Conservation (phyloP, 2,888 invertebrate species). For the Dusona sp. region DNA sequence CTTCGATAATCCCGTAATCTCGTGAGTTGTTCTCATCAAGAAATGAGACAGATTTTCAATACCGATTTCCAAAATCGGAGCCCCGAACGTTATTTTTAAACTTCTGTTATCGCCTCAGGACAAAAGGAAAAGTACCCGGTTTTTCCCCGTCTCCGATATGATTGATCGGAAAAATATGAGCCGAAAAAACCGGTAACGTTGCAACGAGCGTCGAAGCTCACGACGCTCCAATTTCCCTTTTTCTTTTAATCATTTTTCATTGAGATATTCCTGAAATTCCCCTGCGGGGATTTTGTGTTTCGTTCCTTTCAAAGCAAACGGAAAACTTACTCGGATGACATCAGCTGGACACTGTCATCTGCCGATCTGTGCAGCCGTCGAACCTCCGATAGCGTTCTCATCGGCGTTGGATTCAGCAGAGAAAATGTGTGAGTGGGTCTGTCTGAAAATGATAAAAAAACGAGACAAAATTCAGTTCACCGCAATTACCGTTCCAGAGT, state of each 20-base stretch:
- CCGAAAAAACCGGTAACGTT: background rate
- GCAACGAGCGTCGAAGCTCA: conserved; percentile 10
- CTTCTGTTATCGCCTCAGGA: background rate
- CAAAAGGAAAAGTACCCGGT: background rate
- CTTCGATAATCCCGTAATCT: conserved; percentile 1
- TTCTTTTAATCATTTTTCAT: background rate
- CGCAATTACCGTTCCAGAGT: background rate
- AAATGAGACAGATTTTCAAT: background rate
- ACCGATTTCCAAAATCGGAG: conserved; percentile 6
- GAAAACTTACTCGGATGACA: conserved; percentile 83
- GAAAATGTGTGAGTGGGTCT: conserved; percentile 86
- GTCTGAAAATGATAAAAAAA: conserved; percentile 76
- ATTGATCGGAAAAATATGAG: conserved; percentile 15
- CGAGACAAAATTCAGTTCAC: background rate
- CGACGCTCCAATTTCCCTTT: conserved; percentile 1
- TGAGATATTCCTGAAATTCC: conserved; percentile 7
- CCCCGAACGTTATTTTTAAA: background rate
- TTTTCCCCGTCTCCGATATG: background rate
- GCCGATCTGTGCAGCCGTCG: conserved; percentile 84
- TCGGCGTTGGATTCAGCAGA: conserved; percentile 85
- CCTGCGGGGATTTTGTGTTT: background rate
- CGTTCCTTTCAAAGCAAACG: conserved; percentile 16
- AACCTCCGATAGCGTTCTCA: conserved; percentile 86
- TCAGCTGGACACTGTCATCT: conserved; percentile 86
- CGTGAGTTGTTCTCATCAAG: background rate